phyloP scores from a whole-genome alignment of 2,888 invertebrate genomes.

The Eristalis intricaria region DNA sequence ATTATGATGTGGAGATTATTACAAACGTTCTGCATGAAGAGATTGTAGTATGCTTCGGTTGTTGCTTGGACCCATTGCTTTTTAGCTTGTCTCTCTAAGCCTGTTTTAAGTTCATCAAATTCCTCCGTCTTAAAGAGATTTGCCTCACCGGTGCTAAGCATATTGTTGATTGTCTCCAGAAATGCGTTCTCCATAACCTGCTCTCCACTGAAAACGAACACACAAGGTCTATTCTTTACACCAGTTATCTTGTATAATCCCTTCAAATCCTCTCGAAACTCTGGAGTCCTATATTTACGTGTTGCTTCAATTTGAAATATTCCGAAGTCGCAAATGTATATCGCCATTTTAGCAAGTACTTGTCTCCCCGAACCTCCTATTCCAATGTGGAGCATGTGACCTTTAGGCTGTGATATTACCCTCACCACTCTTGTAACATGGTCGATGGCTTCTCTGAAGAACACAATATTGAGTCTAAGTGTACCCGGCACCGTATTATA shows the following conservation, averaged over 20 bases:
- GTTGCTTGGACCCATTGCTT: constrained; percentile 83
- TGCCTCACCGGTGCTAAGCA: constrained; percentile 93
- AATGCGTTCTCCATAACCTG: constrained; percentile 92
- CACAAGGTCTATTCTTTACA: constrained; percentile 87
- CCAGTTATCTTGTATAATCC: constrained; percentile 87
- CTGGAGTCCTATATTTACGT: constrained; percentile 88
- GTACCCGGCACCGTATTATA: constrained; percentile 90
- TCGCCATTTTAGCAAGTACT: constrained; percentile 88
- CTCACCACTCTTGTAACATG: constrained; percentile 92
- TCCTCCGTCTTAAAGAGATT: constrained; percentile 94
- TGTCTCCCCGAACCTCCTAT: constrained; percentile 94
- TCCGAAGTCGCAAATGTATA: constrained; percentile 90
- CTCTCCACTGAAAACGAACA: constrained; percentile 93
- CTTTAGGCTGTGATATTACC: constrained; percentile 91
- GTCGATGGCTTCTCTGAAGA: constrained; percentile 93
- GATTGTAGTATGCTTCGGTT: constrained; percentile 87
- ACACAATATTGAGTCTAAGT: constrained; percentile 90
- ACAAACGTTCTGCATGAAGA: constrained; percentile 89
- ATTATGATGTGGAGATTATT: constrained; percentile 90
- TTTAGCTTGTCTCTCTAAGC: constrained; percentile 77
- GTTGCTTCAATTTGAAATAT: constrained; percentile 91
- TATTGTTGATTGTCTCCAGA: constrained; percentile 93
- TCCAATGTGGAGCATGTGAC: constrained; percentile 92
- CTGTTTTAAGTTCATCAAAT: constrained; percentile 86
- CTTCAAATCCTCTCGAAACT: constrained; percentile 93